Base-by-base conservation (phyloP, 2,113 vertebrate species). In the Prietella phreatophila region DNA sequence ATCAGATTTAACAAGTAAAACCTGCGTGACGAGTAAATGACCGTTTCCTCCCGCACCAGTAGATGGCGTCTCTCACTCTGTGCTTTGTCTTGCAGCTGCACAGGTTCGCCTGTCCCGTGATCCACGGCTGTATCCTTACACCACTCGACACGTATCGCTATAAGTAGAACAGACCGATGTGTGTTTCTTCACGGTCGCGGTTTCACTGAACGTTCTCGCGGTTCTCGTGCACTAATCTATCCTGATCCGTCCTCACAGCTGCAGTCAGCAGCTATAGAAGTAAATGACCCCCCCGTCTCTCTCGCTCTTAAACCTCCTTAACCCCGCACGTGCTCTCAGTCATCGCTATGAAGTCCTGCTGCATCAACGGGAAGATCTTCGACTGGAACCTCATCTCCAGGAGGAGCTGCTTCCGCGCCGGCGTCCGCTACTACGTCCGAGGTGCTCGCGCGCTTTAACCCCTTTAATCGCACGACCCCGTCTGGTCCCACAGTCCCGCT, bases 81-180 rank as follows among this genome's bases (percentile, higher is more conserved):
- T 73, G 19, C 15, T 20, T 30, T 89, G 56, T 87, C 36, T 50
- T 78, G 87, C 95, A 99, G 98, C 94, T 99, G 87, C 98, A 99
- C 92, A 96, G 95, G 89, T 99, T 99, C 95, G 97, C 97, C 47
- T 96, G 92, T 0, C 97, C 98, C 3, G 96, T 99, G n/a, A 90
- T 99, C 91, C 97, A 98, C 0, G 98, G 98, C 93, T 99, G 98
- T 99, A 99, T 99, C 97, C 97, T 98, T 97, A 85, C n/a, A 63
- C 73, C 10, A 2, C 10, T n/a, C 42, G 0, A 42, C 42, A 47
- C 42, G 6, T 7, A 0, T 47, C 42, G 42, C 42, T 47, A 7
- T 6, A 7, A 6, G 42, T 47, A 47, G 42, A 47, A 47, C 42
- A 47, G 0, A 47, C 42, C 42, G 42, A 47, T 47, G 5, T 47